Evolutionary conservation across 2,113 vertebrate species (phyloP).

Genomic region (Phodopus roborovskii): DNA sequence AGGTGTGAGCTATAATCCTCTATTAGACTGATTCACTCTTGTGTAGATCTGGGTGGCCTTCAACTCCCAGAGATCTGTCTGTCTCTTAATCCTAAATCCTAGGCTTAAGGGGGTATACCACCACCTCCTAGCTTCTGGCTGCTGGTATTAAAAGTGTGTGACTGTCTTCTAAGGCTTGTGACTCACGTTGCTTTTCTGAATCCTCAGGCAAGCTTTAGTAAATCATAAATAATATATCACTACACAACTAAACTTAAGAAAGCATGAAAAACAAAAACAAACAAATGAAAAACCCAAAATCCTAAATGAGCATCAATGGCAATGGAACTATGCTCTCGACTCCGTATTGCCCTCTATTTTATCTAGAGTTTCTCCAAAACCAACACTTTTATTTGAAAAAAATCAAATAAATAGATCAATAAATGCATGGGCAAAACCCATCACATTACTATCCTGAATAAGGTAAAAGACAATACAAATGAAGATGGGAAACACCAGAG

Average conservation of each 20-base stretch:
- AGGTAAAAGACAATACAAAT: background rate
- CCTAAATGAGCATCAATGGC: background rate
- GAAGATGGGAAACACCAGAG: constrained; percentile 11
- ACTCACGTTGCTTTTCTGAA: no score
- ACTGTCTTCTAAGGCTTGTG: no score
- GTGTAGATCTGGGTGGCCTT: no score
- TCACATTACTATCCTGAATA: constrained; percentile 6
- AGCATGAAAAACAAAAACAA: background rate
- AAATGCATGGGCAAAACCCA: constrained; percentile 37
- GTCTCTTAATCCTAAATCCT: no score
- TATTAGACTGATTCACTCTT: no score
- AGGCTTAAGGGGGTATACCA: no score
- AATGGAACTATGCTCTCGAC: background rate
- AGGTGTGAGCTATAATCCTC: no score
- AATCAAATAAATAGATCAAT: constrained; percentile 31
- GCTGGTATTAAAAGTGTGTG: no score
- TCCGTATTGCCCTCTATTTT: background rate
- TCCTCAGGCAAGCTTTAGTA: no score
- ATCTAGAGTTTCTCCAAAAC: background rate
- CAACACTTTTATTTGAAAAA: background rate
- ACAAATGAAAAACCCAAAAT: background rate
- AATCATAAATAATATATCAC: no score
- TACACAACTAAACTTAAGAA: background rate
- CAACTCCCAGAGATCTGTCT: no score
- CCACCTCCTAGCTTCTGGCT: no score